Evolutionary conservation across 2,113 vertebrate genomes (phyloP).

Genomic region (Erinaceus europaeus): DNA sequence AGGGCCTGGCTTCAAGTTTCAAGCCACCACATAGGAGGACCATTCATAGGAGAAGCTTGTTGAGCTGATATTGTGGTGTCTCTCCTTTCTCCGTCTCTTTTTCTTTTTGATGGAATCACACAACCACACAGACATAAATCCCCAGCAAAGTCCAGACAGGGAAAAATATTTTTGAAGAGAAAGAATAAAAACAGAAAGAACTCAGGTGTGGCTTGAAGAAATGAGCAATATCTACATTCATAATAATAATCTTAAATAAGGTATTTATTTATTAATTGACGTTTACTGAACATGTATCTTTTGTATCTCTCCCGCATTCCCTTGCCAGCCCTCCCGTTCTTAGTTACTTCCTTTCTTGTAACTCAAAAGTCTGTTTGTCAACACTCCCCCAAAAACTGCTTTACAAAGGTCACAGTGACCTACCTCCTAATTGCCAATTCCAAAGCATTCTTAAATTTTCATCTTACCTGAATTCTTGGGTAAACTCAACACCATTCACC

Average conservation of each 20-base stretch:
- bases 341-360: not conserved
- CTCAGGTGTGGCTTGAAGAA: not conserved
- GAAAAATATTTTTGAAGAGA: too few species aligned
- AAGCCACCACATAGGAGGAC: too few species aligned
- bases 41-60: too few species aligned
- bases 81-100: too few species aligned
- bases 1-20: too few species aligned
- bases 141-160: too few species aligned
- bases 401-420: constrained; percentile 24
- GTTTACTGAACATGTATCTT: not conserved
- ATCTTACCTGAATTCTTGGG: not conserved
- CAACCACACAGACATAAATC: too few species aligned
- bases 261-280: not conserved
- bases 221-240: not conserved
- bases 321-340: not conserved
- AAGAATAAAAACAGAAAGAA: too few species aligned
- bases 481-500: not conserved
- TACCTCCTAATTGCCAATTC: not conserved
- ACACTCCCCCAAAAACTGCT: not conserved
- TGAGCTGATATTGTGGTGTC: too few species aligned
- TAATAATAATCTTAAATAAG: not conserved
- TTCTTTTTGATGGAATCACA: too few species aligned
- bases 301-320: not conserved
- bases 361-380: constrained; percentile 1
- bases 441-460: not conserved